Percentiles rank a stretch among this genome's conserved stretches.
Conservation (phyloP, 2,888 invertebrate genomes). For the Stenodera caucasica region DNA sequence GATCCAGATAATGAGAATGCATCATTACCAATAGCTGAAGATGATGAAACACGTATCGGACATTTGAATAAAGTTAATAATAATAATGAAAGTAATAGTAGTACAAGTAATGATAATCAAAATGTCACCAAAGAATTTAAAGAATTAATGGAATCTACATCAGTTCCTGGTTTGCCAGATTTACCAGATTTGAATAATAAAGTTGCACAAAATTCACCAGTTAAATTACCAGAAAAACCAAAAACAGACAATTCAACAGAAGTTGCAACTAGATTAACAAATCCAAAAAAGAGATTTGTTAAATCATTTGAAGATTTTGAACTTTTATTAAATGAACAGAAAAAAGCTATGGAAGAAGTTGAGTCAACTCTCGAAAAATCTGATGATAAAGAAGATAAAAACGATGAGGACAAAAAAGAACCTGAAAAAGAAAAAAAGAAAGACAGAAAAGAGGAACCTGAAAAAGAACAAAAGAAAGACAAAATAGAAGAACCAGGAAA, state of each 20-base stretch:
- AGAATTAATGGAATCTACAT: constrained; percentile 64
- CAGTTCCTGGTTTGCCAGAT: constrained; percentile 61
- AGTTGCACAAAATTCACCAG: constrained; percentile 53
- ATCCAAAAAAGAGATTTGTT: constrained; percentile 53
- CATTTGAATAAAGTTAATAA: constrained; percentile 14
- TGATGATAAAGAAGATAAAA: constrained; percentile 11
- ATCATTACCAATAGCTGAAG: constrained; percentile 45
- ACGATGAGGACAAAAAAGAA: constrained; percentile 10
- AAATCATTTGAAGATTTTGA: constrained; percentile 54
- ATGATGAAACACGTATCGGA: constrained; percentile 28
- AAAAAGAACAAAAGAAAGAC: constrained; percentile 1
- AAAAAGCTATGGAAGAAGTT: constrained; percentile 27
- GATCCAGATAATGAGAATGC: constrained; percentile 51
- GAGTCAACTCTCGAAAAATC: constrained; percentile 24
- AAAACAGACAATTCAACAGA: constrained; percentile 25
- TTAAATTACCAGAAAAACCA: constrained; percentile 51
- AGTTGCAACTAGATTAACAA: constrained; percentile 46
- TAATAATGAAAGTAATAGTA: constrained; percentile 17
- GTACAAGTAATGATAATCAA: constrained; percentile 33
- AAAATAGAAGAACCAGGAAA: constrained; percentile 8
- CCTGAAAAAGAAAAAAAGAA: constrained; percentile 14
- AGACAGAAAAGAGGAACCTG: neutral
- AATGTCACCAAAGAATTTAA: constrained; percentile 57
- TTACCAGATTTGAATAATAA: constrained; percentile 56
- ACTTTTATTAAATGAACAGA: constrained; percentile 36